phyloP scores from a whole-genome alignment of 1,140 invertebrate genomes.

The Lepidurus apus region DNA sequence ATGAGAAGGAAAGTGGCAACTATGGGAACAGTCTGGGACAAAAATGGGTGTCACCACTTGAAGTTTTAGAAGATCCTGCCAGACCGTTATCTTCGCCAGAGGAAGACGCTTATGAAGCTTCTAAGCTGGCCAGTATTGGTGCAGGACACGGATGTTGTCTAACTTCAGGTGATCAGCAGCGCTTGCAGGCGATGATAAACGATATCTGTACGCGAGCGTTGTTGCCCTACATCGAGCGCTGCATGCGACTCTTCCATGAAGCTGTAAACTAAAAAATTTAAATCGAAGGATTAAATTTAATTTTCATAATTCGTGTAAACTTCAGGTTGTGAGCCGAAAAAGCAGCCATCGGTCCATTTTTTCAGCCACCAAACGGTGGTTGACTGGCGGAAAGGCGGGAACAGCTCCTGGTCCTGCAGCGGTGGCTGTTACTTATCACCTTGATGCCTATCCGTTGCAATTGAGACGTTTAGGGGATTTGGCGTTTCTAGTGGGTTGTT shows the following conservation, averaged over 20 bases:
- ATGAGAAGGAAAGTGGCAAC: not conserved
- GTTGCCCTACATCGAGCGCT: conserved; percentile 81
- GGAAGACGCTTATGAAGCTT: not conserved
- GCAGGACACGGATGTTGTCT: conserved; percentile 61
- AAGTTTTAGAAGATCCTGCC: conserved; percentile 31
- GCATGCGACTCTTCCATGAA: conserved; percentile 76
- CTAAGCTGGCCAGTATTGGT: not conserved
- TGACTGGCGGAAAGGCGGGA: conserved; percentile 79
- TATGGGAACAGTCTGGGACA: not conserved
- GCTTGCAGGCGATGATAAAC: conserved; percentile 73
- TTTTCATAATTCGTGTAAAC: conserved; percentile 30
- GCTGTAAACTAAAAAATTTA: conserved; percentile 54
- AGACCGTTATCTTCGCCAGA: not conserved
- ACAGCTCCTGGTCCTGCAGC: conserved; percentile 52
- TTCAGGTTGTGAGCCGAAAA: conserved; percentile 66
- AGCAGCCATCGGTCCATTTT: conserved; percentile 85
- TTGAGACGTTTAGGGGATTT: conserved; percentile 86
- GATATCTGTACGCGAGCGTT: conserved; percentile 82
- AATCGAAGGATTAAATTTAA: conserved; percentile 28
- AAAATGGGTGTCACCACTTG: not conserved
- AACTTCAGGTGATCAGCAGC: conserved; percentile 72
- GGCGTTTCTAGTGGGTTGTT: conserved; percentile 93
- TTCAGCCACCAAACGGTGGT: conserved; percentile 90
- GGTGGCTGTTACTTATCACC: conserved; percentile 60
- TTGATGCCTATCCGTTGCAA: conserved; percentile 88